phyloP scores from a whole-genome alignment of 2,797 vertebrate species.

The Antennarius maculatus region DNA sequence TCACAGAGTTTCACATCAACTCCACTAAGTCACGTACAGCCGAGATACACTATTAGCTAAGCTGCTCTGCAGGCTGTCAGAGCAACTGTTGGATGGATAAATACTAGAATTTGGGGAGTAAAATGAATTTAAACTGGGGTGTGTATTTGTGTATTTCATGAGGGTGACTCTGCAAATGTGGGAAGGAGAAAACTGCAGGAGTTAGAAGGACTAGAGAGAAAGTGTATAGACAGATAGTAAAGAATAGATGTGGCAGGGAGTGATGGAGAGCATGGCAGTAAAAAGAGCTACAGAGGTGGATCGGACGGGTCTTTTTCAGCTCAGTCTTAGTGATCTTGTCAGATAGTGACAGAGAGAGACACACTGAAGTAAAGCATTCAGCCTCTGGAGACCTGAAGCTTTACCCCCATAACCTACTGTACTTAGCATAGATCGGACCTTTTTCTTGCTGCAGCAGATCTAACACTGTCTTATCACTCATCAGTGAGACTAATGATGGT shows the following conservation, averaged over 20 bases:
- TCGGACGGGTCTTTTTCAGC: slow-evolving; percentile 67
- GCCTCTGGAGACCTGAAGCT: slow-evolving; percentile 71
- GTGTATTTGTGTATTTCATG: slow-evolving; percentile 15
- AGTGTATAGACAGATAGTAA: slow-evolving; percentile 47
- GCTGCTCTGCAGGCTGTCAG: slow-evolving; percentile 40
- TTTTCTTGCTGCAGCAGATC: slow-evolving; percentile 59
- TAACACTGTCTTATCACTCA: slow-evolving; percentile 55
- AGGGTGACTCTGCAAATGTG: slow-evolving; percentile 19
- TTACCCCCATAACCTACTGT: slow-evolving; percentile 76
- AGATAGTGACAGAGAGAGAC: slow-evolving; percentile 67
- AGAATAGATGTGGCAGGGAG: slow-evolving; percentile 63
- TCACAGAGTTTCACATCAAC: slow-evolving; percentile 74
- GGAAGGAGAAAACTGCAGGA: slow-evolving; percentile 34
- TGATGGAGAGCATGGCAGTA: slow-evolving; percentile 59
- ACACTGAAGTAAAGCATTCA: slow-evolving; percentile 55
- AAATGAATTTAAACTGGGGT: slow-evolving; percentile 21
- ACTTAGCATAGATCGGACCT: slow-evolving; percentile 70
- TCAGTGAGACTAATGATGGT: slow-evolving; percentile 55
- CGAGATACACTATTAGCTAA: slow-evolving; percentile 60
- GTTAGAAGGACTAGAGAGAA: slow-evolving; percentile 44
- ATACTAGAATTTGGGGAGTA: slow-evolving; percentile 23
- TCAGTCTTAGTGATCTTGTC: slow-evolving; percentile 71
- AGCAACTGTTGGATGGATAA: slow-evolving; percentile 35
- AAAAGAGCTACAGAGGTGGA: slow-evolving; percentile 64
- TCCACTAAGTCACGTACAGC: slow-evolving; percentile 69